These are phyloP conservation scores for Aegotheles bennettii DNA, from an alignment of 2,113 vertebrate genomes.

Conservation along the genomic window DNA sequence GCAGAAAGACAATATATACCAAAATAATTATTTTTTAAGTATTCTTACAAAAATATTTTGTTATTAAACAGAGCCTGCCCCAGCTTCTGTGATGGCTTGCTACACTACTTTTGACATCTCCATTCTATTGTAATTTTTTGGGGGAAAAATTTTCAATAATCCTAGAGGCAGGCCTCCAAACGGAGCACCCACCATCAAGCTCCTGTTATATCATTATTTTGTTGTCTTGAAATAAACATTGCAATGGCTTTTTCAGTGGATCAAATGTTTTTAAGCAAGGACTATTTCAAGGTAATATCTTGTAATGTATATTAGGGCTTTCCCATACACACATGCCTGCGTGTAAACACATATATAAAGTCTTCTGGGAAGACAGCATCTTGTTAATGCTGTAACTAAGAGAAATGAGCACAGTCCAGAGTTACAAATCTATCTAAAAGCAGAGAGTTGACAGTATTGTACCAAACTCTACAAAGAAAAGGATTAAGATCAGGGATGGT, in stretches of 20 bases:
- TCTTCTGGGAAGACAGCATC: neutral
- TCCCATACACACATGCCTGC: neutral
- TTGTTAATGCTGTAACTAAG: neutral
- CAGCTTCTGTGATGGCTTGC: neutral
- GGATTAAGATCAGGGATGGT: neutral
- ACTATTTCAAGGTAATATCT: neutral
- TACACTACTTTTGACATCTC: neutral
- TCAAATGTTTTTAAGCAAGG: neutral
- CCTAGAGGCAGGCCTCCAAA: neutral
- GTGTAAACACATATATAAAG: neutral
- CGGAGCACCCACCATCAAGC: neutral
- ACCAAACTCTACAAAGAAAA: neutral
- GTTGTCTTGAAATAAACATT: neutral
- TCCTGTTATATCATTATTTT: neutral
- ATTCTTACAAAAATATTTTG: neutral
- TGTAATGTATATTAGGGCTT: neutral
- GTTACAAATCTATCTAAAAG: neutral
- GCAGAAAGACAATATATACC: neutral
- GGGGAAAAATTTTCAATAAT: neutral
- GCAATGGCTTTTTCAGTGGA: neutral
- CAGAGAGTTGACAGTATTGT: neutral
- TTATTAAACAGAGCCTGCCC: neutral
- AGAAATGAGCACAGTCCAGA: neutral
- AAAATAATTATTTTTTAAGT: neutral
- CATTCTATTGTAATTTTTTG: too few species aligned